These are phyloP conservation scores for Perizoma affinitatum DNA, from an alignment of 2,888 invertebrate species.

Conservation along the genomic window DNA sequence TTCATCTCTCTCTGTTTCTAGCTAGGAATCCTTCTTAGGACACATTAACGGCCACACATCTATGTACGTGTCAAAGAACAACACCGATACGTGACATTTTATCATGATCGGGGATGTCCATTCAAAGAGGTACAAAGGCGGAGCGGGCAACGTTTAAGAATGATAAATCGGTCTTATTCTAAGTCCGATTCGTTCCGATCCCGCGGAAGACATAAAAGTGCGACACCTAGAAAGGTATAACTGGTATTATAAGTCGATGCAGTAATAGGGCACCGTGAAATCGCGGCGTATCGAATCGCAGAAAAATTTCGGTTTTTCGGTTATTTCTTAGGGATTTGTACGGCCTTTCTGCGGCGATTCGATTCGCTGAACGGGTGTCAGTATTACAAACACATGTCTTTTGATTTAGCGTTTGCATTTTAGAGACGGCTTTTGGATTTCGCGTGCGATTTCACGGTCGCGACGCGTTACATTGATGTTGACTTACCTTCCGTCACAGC, in stretches of 20 bases:
- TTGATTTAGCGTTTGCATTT: constrained; percentile 69
- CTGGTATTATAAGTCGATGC: constrained; percentile 41
- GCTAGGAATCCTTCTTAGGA: neutral
- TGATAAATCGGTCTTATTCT: constrained; percentile 79
- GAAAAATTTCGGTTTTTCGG: constrained; percentile 85
- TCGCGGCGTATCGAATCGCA: constrained; percentile 79
- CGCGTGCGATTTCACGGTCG: constrained; percentile 77
- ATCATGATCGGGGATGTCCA: constrained; percentile 72
- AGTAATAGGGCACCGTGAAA: constrained; percentile 79
- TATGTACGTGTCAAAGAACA: constrained; percentile 60
- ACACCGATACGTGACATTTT: constrained; percentile 74
- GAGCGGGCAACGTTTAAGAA: constrained; percentile 72
- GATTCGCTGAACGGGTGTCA: constrained; percentile 80
- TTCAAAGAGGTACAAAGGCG: constrained; percentile 63
- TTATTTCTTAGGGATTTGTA: constrained; percentile 84
- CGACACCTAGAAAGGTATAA: constrained; percentile 57
- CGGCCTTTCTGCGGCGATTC: constrained; percentile 83
- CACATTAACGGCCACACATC: constrained; percentile 26
- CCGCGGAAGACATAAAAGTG: constrained; percentile 66
- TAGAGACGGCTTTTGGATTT: constrained; percentile 77
- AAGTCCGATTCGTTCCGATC: constrained; percentile 78
- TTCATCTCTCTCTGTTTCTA: no score
- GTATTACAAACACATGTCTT: constrained; percentile 80
- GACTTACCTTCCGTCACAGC: constrained; percentile 84
- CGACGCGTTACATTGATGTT: constrained; percentile 83